A percentile compares a stretch with the other conserved stretches of the same genome.
These are phyloP conservation scores for Drosophila monieri DNA, from an alignment of 2,888 invertebrate genomes.

Conservation along the genomic window DNA sequence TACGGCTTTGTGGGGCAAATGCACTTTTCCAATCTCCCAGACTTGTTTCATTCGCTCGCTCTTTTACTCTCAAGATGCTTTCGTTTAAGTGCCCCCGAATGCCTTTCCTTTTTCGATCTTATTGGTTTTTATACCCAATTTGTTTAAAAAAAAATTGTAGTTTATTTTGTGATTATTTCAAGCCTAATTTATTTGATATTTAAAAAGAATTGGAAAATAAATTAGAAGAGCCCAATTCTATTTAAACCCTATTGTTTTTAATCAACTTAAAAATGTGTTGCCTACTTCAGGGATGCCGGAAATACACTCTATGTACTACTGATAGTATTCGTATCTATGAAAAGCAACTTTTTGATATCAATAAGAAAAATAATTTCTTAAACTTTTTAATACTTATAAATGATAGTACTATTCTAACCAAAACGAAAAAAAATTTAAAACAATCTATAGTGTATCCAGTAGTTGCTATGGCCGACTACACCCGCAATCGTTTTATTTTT, in stretches of 20 bases:
- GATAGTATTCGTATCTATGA: neutral
- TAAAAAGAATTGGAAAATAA: neutral
- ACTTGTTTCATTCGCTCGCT: constrained; percentile 14
- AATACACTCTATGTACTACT: neutral
- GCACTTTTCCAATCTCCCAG: constrained; percentile 27
- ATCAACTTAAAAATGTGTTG: neutral
- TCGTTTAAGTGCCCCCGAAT: constrained; percentile 12
- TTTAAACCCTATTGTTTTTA: neutral
- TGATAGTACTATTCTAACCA: too few species aligned
- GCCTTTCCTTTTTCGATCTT: neutral
- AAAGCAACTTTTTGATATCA: neutral
- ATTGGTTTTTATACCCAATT: constrained; percentile 4
- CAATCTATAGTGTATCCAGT: constrained; percentile 30
- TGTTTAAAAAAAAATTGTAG: neutral
- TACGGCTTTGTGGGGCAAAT: constrained; percentile 13
- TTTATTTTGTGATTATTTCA: neutral
- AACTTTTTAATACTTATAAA: too few species aligned
- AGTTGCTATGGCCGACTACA: constrained; percentile 2
- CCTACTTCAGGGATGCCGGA: neutral
- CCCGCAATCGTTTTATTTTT: constrained; percentile 24
- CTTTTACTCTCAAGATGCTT: constrained; percentile 32
- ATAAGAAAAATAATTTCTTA: neutral
- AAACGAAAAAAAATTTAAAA: neutral
- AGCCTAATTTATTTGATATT: neutral
- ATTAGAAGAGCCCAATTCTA: neutral